Base-by-base conservation (phyloP, 2,797 vertebrate species). In the Poeciliopsis infans region DNA sequence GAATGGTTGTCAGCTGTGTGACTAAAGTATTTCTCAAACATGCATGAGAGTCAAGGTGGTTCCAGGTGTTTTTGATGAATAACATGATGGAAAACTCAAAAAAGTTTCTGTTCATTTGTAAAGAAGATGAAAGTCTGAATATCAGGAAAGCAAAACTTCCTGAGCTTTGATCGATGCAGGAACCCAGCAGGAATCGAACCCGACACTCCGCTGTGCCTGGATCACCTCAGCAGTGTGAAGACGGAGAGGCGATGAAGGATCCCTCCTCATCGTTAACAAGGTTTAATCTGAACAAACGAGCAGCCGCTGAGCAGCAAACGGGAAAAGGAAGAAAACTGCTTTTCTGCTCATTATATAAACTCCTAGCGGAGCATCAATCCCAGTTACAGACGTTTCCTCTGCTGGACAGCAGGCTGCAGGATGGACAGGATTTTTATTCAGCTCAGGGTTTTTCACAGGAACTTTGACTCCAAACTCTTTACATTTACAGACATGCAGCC, bases 241-340 rank as follows among this genome's bases (percentile, higher is more conserved):
- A 72, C 4, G 8, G 46, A 72, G 20, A 69, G 71, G 28, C 10
- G 46, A 72, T 36, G 72, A 36, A 51, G 47, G 72, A 51, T 36
- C 25, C 5, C 72, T 25, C 36, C 33, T 25, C 10, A 15, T 53
- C 25, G 31, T 73, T 28, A 73, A 12, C 4, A 1, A 73, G 18
- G 47, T 73, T 73, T 73, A 73, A 73, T 73, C 33, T 73, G 49
- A 73, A 73, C 47, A 73, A 36, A 69, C 15, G 41, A 69, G 41
- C 39, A 25, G 12, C 23, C 0, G 41, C 7, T 15, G 15, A 43
- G 39, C 5, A 69, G 39, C 39, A n/a, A 69, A 69, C 23, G 39
- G 41, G 39, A n/a, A 69, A 43, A 45, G 41, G 23, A 69, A 69
- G 16, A 68, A 66, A 43, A 69, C 66, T n/a, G 66, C 66, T 69